Base-by-base conservation (phyloP, 2,888 invertebrate species). In the Achlya flavicornis region DNA sequence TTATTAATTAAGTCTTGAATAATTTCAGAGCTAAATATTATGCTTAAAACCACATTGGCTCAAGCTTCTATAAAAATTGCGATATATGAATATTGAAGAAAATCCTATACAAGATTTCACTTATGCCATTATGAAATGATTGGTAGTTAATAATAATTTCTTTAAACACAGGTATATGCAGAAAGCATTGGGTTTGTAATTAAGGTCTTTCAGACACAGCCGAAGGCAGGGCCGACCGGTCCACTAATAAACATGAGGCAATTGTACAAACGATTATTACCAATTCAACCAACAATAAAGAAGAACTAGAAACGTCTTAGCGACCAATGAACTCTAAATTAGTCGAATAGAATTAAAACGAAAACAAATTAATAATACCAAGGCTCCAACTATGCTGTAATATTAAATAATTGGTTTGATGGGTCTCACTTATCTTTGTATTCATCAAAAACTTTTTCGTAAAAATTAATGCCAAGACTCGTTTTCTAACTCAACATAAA, bases 261-360 rank as follows among this genome's bases (percentile, higher is more conserved):
- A 53, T 19, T 53, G 53, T 10, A 16, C 53, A 53, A 53, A 19
- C 19, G 8, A 19, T 53, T 53, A 48, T 5, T 19, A 53, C 16
- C 53, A 53, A 10, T 19, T 53, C 14, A 19, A 53, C 16, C 53
- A 53, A 19, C 46, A 46, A 46, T 46, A 46, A 19, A 53, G 48
- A 19, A 3, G 19, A 10, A 10, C n/a, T 53, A n/a, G 0, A 53
- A 53, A 10, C 19, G 53, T 53, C 53, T 61, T 57, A 19, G 38
- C 33, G 46, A 61, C 60, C 63, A 65, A 53, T 63, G 19, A 58
- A 53, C 66, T 61, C 61, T 64, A 66, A 71, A 72, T 73, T 65
- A 69, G 68, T 65, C 64, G 66, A 75, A 73, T 72, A 61, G 71
- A 68, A 70, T 66, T 66, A 61, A 63, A 65, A 73, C 66, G 63